Evolutionary conservation across 2,888 invertebrate genomes (phyloP), one percentile per base, ranked within the genome.

Genomic region (Perdita meconis): DNA sequence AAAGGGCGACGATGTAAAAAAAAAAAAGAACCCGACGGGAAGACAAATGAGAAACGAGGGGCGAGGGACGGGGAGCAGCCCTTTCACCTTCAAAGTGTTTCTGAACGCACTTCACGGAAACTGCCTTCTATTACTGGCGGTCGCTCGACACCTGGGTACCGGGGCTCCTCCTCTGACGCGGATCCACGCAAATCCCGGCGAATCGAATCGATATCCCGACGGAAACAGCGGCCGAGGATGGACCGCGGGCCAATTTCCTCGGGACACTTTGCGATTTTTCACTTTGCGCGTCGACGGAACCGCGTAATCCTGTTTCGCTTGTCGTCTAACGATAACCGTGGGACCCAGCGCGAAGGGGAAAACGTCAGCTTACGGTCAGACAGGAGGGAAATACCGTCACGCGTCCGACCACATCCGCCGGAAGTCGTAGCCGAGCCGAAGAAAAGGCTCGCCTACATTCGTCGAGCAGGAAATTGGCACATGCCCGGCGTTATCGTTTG

Each of bases 221-320:
- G 70, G 63, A 80, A 68, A 68, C 60, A 65, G 12, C 55, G 78
- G 22, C 60, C 74, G 44, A 76, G 57, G 65, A 81, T 72, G 83
- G 79, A 78, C 84, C 71, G 24, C 56, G 64, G 71, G 51, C 78
- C 84, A 84, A 84, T 84, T 84, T 84, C 73, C 66, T 34, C 71
- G 71, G 64, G 78, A 78, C 73, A 61, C 65, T 69, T 76, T 64
- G 80, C 78, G 84, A 84, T 84, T 84, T 84, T 84, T 84, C 84
- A 84, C 84, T 84, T 78, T 71, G 57, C 78, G 60, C 73, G 75
- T 69, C 75, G 60, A 38, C 68, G 56, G 38, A 6, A 4, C 30
- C 30, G 67, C 61, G 72, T 80, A 77, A 83, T 77, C 77, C 74
- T 61, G 69, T 68, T 69, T 67, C 47, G 36, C 63, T 57, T 30